Percentiles rank a stretch among this genome's conserved stretches.
phyloP scores from a whole-genome alignment of 2,888 invertebrate genomes.

The Nymphalis urticae region DNA sequence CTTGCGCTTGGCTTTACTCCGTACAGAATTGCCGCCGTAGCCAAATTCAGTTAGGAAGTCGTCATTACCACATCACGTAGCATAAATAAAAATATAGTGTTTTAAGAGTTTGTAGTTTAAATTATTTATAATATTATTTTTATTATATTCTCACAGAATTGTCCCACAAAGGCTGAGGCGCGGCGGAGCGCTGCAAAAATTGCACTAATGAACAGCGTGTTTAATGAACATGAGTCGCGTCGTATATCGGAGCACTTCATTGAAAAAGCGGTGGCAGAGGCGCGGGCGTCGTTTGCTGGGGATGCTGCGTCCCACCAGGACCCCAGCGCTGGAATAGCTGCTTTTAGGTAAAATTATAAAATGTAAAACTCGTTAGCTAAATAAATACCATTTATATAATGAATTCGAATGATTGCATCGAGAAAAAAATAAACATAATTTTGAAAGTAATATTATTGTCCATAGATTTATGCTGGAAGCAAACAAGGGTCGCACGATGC shows the following conservation, averaged over 20 bases:
- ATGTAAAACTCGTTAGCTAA: neutral
- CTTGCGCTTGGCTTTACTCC: no score
- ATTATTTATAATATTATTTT: neutral
- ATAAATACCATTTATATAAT: neutral
- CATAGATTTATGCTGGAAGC: constrained; percentile 87
- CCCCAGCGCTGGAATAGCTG: constrained; percentile 87
- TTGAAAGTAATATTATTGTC: constrained; percentile 10
- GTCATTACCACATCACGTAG: no score
- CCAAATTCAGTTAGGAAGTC: no score
- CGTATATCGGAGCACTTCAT: constrained; percentile 96
- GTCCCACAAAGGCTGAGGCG: constrained; percentile 97
- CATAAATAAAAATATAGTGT: no score
- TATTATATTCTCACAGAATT: constrained; percentile 83
- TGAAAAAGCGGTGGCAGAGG: constrained; percentile 95
- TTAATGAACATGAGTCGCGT: constrained; percentile 96
- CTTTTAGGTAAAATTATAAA: constrained; percentile 78
- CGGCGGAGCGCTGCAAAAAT: constrained; percentile 96
- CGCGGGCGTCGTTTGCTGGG: constrained; percentile 91
- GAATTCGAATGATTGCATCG: no score
- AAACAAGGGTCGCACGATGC: constrained; percentile 95
- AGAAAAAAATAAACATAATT: no score
- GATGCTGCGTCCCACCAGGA: constrained; percentile 83
- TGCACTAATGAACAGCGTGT: constrained; percentile 97
- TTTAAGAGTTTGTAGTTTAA: neutral
- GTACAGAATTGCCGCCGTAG: no score